A percentile compares a stretch with the other conserved stretches of the same genome.
Conservation (phyloP, 2,113 vertebrate genomes). For the Pygoscelis antarcticus region DNA sequence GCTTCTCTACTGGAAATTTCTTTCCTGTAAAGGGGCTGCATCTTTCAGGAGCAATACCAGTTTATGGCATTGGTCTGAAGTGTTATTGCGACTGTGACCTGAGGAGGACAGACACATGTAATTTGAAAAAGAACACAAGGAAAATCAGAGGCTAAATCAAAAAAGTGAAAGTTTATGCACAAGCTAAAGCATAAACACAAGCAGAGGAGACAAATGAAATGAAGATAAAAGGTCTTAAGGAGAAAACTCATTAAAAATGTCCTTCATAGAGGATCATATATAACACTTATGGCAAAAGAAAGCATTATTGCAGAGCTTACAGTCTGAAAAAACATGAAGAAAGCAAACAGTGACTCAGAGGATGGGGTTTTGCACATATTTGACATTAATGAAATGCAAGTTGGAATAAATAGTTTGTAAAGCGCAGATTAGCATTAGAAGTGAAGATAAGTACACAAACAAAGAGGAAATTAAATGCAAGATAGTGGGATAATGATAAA, state of each 20-base stretch:
- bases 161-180: neutral
- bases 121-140: neutral
- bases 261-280: neutral
- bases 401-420: constrained; percentile 8
- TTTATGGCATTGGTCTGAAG: neutral
- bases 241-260: neutral
- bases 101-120: neutral
- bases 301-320: neutral
- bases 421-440: constrained; percentile 28
- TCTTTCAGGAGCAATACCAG: neutral
- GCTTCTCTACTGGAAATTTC: neutral
- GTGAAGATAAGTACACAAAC: neutral
- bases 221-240: neutral
- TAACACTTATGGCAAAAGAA: neutral
- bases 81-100: neutral
- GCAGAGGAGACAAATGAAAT: neutral
- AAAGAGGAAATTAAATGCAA: constrained; percentile 17
- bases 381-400: neutral
- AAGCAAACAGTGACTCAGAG: neutral
- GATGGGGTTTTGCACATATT: neutral
- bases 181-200: neutral
- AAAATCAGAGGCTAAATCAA: neutral
- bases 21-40: neutral
- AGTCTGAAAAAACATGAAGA: neutral
- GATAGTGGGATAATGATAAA: neutral